Conservation (phyloP, 2,888 invertebrate species). For the Euzophera pinguis region DNA sequence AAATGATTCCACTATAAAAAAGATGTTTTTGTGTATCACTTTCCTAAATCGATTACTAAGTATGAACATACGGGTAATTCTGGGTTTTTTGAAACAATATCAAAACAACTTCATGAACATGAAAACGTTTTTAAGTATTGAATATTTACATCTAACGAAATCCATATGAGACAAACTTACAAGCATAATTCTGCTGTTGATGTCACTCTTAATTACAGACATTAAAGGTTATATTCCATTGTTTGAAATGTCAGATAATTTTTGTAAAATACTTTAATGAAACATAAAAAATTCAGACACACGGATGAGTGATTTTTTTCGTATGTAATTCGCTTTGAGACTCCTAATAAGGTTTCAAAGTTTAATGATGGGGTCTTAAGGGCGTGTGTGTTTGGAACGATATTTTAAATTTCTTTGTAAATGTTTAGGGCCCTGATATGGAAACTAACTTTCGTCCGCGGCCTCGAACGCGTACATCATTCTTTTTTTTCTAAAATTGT, state of each 20-base stretch:
- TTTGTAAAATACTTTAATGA: slow-evolving; percentile 31
- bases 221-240: slow-evolving; percentile 6
- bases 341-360: slow-evolving; percentile 38
- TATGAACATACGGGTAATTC: no score
- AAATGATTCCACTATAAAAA: no score
- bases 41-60: no score
- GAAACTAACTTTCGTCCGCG: no score
- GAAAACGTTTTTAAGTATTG: slow-evolving; percentile 4
- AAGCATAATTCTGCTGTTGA: neutral
- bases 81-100: neutral
- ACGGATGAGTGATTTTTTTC: slow-evolving; percentile 31
- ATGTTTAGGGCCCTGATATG: neutral
- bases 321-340: slow-evolving; percentile 36
- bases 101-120: slow-evolving; percentile 3
- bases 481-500: no score
- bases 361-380: slow-evolving; percentile 33
- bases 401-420: neutral
- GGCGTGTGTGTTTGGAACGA: slow-evolving; percentile 11
- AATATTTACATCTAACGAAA: slow-evolving; percentile 5
- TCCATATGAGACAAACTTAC: slow-evolving; percentile 5
- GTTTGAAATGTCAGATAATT: neutral
- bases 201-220: neutral
- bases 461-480: no score
- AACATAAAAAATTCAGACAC: slow-evolving; percentile 35
- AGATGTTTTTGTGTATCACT: no score